Conservation (phyloP, 2,888 invertebrate species). For the Acrobasis repandana region DNA sequence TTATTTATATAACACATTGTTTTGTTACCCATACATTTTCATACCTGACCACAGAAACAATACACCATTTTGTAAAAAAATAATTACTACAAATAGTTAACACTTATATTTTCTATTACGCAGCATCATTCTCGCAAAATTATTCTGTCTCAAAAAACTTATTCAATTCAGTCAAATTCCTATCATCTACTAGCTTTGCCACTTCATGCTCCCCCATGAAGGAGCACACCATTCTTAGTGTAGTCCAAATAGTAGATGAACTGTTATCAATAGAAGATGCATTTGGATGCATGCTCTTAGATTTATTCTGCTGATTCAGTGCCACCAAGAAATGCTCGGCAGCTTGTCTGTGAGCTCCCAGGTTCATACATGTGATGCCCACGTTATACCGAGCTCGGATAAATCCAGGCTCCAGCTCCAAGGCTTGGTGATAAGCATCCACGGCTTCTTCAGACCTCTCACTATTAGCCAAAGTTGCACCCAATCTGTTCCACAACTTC, state of each 20-base stretch:
- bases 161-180: slow-evolving; percentile 84
- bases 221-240: slow-evolving; percentile 93
- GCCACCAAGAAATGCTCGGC: slow-evolving; percentile 97
- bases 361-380: slow-evolving; percentile 98
- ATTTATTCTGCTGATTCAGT: slow-evolving; percentile 93
- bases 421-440: slow-evolving; percentile 95
- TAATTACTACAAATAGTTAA: neutral
- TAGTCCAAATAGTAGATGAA: slow-evolving; percentile 97
- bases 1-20: neutral
- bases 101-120: slow-evolving; percentile 8
- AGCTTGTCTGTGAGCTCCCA: slow-evolving; percentile 96
- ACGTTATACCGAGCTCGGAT: slow-evolving; percentile 98
- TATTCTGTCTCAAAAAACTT: slow-evolving; percentile 70
- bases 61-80: neutral
- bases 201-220: slow-evolving; percentile 88
- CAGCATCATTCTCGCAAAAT: too few species aligned
- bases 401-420: slow-evolving; percentile 96
- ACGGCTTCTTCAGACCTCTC: slow-evolving; percentile 97
- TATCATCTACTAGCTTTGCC: slow-evolving; percentile 83
- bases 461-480: slow-evolving; percentile 98
- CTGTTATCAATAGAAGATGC: slow-evolving; percentile 78
- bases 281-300: slow-evolving; percentile 62
- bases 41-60: neutral
- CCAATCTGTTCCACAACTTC: slow-evolving; percentile 97
- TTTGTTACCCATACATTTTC: neutral